Base-by-base conservation (phyloP, 2,888 invertebrate species). In the Cephus pygmeus region DNA sequence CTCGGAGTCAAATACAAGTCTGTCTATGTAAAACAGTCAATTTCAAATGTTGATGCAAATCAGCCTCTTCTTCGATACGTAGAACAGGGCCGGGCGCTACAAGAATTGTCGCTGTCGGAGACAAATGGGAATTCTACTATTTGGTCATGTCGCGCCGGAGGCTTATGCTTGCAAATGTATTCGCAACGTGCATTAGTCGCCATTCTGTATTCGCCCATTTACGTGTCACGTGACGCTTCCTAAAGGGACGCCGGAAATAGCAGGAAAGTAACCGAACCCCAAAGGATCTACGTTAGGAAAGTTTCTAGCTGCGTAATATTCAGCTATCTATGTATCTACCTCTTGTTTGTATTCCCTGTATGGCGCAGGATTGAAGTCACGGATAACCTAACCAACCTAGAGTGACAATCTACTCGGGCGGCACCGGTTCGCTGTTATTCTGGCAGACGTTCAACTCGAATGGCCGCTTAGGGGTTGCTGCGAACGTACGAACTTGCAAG, bases 91-190 rank as follows among this genome's bases (percentile, higher is more conserved):
- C 4, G 6, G 15, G 9, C 40, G 15, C 40, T 40, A 40, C 40
- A 4, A 40, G 15, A 56, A 34, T 76, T 34, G 69, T 35, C 73
- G 33, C 76, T 75, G 69, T 71, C 73, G 69, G 33, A 77, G 69
- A 75, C 79, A 80, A 77, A 77, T 79, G 82, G 81, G 80, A 81
- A 79, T 81, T 78, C 82, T 79, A 81, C 79, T 87, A 85, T 88
- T 88, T 87, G 87, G 85, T 83, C 85, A 81, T 84, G 81, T 80
- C 83, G 77, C 76, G 75, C 40, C 23, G 23, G 77, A 81, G 83
- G 84, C 83, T 88, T 87, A 87, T 83, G 84, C 85, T 90, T 88
- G 88, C 89, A 89, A 90, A 89, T 90, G 86, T 84, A 87, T 88
- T 87, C 87, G 76, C 81, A 77, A 40, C 15, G 15, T 40, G 40